Conservation (phyloP, 2,113 vertebrate species). For the Hoplias malabaricus region DNA sequence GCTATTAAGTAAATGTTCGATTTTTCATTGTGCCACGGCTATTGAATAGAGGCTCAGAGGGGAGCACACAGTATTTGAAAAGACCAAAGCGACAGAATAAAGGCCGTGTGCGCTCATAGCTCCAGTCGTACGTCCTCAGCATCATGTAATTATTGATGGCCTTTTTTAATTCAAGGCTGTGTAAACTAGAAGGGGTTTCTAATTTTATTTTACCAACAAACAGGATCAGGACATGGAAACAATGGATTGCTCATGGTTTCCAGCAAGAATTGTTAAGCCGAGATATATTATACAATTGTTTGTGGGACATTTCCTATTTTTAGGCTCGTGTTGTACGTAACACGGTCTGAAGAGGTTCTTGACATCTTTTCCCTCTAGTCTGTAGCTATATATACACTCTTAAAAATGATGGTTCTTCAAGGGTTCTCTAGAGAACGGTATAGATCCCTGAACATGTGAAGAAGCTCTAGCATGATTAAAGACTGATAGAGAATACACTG, state of each 20-base stretch:
- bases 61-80: constrained; percentile 39
- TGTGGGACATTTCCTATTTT: constrained; percentile 64
- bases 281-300: constrained; percentile 53
- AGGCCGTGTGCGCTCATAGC: constrained; percentile 52
- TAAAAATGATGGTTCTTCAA: no score
- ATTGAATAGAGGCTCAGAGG: constrained; percentile 51
- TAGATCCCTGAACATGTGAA: no score
- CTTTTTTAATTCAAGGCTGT: constrained; percentile 74
- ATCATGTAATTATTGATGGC: constrained; percentile 89
- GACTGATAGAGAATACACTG: no score
- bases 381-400: background rate
- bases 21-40: constrained; percentile 68
- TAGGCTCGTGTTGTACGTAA: no score
- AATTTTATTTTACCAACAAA: constrained; percentile 69
- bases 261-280: constrained; percentile 65
- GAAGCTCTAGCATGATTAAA: no score
- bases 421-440: no score
- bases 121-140: constrained; percentile 62
- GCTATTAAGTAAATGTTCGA: constrained; percentile 74
- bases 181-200: constrained; percentile 65
- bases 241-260: constrained; percentile 67
- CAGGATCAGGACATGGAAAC: constrained; percentile 71
- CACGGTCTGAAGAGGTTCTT: background rate
- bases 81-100: constrained; percentile 46
- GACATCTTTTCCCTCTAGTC: background rate